Evolutionary conservation across 2,888 invertebrate genomes (phyloP).

Genomic region (Rhamphomyia laevipes): DNA sequence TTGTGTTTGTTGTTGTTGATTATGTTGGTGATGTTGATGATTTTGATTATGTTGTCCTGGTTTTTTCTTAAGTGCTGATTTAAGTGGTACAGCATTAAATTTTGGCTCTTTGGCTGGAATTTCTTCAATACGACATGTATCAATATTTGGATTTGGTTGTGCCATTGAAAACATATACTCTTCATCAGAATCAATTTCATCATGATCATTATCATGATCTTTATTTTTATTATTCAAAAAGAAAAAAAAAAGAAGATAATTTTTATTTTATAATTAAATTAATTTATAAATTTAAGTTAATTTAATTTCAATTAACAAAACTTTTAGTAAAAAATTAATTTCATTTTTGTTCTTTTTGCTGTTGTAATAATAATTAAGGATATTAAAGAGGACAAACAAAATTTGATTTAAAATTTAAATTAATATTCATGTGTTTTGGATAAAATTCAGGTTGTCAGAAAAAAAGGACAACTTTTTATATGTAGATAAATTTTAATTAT

Average conservation of each 20-base stretch:
- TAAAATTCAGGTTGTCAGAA: too few relatives aligned
- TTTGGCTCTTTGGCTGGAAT: conserved; percentile 88
- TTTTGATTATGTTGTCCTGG: conserved; percentile 34
- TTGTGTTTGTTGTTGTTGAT: conserved; percentile 1
- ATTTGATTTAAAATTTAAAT: too few relatives aligned
- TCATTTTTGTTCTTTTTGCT: too few relatives aligned
- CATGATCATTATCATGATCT: conserved; percentile 46
- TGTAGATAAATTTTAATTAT: neutral
- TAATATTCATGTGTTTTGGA: too few relatives aligned
- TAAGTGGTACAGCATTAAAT: conserved; percentile 82
- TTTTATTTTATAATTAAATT: too few relatives aligned
- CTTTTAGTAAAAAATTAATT: too few relatives aligned
- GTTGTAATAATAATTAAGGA: too few relatives aligned
- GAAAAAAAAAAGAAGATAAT: too few relatives aligned
- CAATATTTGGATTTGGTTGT: conserved; percentile 56
- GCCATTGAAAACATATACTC: conserved; percentile 48
- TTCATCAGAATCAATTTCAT: conserved; percentile 53
- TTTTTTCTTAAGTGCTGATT: conserved; percentile 85
- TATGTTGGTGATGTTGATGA: conserved; percentile 20
- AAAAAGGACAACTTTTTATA: neutral
- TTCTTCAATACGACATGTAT: conserved; percentile 78
- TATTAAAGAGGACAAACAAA: too few relatives aligned
- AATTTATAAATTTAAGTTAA: too few relatives aligned
- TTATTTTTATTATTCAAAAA: neutral
- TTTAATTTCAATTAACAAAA: too few relatives aligned